These are phyloP conservation scores for Caenorhabditis doughertyi DNA, from an alignment of 2,888 invertebrate species.

Conservation along the genomic window DNA sequence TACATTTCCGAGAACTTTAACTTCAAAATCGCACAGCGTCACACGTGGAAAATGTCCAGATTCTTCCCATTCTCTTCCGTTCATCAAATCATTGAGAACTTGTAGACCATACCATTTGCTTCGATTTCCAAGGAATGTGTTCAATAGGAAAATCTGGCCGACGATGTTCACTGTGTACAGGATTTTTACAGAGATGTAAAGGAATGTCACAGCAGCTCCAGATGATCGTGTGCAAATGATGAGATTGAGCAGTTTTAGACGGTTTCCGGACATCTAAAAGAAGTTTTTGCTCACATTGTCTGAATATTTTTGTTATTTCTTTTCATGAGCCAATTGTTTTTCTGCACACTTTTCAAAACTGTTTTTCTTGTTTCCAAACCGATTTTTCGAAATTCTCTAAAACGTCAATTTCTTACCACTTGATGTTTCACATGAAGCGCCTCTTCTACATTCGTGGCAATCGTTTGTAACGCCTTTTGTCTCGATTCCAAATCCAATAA, in stretches of 20 bases:
- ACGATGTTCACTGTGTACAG: conserved; percentile 82
- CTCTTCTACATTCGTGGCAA: conserved; percentile 82
- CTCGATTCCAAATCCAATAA: conserved; percentile 82
- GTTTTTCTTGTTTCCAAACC: neutral
- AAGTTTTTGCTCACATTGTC: neutral
- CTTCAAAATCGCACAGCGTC: conserved; percentile 83
- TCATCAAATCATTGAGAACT: conserved; percentile 82
- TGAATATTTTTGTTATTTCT: neutral
- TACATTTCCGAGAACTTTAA: conserved; percentile 83
- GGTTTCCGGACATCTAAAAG: conserved; percentile 81
- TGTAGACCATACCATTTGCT: conserved; percentile 82
- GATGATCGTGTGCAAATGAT: conserved; percentile 82
- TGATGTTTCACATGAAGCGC: conserved; percentile 83
- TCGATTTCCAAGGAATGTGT: conserved; percentile 82
- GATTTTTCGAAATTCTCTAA: neutral
- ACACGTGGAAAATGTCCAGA: conserved; percentile 82
- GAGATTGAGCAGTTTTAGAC: conserved; percentile 80
- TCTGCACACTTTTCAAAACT: neutral
- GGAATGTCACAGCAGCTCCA: conserved; percentile 82
- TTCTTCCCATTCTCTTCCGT: conserved; percentile 83
- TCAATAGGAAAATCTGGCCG: conserved; percentile 82
- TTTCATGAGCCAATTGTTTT: no score
- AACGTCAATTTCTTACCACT: conserved; percentile 73
- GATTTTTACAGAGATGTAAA: conserved; percentile 80
- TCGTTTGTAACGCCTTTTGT: conserved; percentile 81